A percentile compares a stretch with the other conserved stretches of the same genome.
Evolutionary conservation across 2,113 vertebrate genomes (phyloP).

Genomic region (Misgurnus anguillicaudatus): DNA sequence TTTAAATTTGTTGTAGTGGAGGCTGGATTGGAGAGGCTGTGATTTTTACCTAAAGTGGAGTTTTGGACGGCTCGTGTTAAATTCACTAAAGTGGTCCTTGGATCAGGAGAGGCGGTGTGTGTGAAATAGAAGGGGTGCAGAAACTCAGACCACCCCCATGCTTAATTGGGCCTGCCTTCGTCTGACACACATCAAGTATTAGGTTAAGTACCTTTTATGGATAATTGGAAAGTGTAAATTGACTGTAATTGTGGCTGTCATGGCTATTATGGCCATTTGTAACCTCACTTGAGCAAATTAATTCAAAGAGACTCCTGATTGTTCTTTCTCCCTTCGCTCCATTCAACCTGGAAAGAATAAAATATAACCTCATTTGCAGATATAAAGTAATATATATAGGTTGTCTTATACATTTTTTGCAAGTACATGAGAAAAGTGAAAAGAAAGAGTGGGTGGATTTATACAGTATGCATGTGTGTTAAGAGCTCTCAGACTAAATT

Average conservation of each 20-base stretch:
- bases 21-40: slow-evolving; percentile 23
- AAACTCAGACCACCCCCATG: slow-evolving; percentile 49
- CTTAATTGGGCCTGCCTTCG: slow-evolving; percentile 56
- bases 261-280: slow-evolving; percentile 52
- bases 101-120: slow-evolving; percentile 17
- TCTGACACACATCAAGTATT: slow-evolving; percentile 60
- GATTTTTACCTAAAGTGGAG: slow-evolving; percentile 20
- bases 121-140: slow-evolving; percentile 23
- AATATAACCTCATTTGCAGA: background rate
- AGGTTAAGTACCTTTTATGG: slow-evolving; percentile 65
- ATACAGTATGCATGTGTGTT: background rate
- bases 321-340: slow-evolving; percentile 31
- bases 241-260: slow-evolving; percentile 54
- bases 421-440: background rate
- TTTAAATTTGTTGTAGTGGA: background rate
- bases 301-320: slow-evolving; percentile 44
- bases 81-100: slow-evolving; percentile 49
- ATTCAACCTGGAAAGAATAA: background rate
- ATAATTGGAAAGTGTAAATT: slow-evolving; percentile 66
- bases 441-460: background rate
- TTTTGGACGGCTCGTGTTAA: slow-evolving; percentile 41
- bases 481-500: slow-evolving; percentile 15
- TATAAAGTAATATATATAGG: background rate
- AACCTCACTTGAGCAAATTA: slow-evolving; percentile 54
- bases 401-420: background rate